A percentile compares a stretch with the other conserved stretches of the same genome.
Evolutionary conservation across 2,797 vertebrate genomes (phyloP).

Genomic region (Scolopax bukidnonensis): DNA sequence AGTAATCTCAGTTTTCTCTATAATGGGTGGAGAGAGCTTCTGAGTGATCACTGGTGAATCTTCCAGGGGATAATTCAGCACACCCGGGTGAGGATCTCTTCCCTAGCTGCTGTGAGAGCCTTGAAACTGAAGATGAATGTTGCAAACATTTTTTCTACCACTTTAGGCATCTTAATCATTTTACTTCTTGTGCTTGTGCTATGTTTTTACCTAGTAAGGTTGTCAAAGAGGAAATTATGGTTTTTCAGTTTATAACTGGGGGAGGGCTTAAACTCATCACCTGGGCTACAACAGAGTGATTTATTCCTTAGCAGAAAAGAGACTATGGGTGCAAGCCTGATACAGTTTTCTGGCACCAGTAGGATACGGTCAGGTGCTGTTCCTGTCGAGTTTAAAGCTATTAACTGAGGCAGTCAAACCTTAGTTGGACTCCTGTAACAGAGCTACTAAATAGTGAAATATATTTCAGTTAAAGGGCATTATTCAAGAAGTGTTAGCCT

Average conservation of each 20-base stretch:
- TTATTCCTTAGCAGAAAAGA: background rate
- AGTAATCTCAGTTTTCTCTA: accelerated
- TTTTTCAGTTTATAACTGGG: background rate
- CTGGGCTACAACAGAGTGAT: too few relatives aligned
- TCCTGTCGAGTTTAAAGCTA: background rate
- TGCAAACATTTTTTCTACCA: background rate
- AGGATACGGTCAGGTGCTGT: background rate
- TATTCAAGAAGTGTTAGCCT: background rate
- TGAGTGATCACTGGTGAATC: too few relatives aligned
- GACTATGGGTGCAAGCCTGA: background rate
- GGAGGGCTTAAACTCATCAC: background rate
- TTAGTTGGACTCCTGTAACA: background rate
- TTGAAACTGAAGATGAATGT: background rate
- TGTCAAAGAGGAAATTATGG: background rate
- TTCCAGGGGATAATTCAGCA: background rate
- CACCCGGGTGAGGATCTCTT: accelerated
- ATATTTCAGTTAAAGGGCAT: background rate
- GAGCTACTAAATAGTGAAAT: background rate
- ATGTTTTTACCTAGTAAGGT: background rate
- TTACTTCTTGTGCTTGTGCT: background rate
- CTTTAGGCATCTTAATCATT: background rate
- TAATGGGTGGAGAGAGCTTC: accelerated
- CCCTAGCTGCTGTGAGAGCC: background rate
- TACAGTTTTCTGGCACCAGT: background rate
- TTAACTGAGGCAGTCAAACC: background rate